Base-by-base conservation (phyloP, 2,113 vertebrate genomes). In the Bubo scandiacus region DNA sequence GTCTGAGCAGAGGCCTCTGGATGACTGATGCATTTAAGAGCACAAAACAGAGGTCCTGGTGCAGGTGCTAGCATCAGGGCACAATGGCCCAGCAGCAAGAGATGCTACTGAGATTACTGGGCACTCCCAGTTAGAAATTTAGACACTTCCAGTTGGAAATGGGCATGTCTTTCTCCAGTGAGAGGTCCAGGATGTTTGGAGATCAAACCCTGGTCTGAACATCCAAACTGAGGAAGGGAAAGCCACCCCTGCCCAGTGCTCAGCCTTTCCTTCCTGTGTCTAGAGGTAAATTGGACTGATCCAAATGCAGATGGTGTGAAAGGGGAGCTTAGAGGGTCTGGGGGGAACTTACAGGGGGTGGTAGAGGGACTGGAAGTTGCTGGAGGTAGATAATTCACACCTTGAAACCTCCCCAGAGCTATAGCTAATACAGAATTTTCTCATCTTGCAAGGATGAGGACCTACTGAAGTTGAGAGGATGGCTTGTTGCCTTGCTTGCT, bases 21-120 rank as follows among this genome's bases (percentile, higher is more conserved):
- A n/a, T 1, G 2, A 10, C 3, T 1, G 4, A 16, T 1, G 6
- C 26, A 5, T 75, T 49, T 36, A 55, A 3, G 15, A 47, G 68
- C 67, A 18, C 30, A 62, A 42, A 62, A 17, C 0, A 2, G n/a
- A 43, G 34, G 14, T 30, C 36, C 32, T 36, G 38, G 27, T 16
- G 51, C 34, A 10, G 34, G 40, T 16, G 43, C 38, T 15, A 29
- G 40, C 29, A 29, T n/a, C 23, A 22, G 49, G 55, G 32, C 38
- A 30, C 0, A 3, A 30, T 15, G 34, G 34, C 13, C 26, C 16
- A 2, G 17, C 9, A 42, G 54, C 54, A 47, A n/a, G 29, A 86
- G 61, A 13, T 62, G 30, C 25, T 74, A 8, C 20, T 18, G 67
- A 54, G 25, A 12, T 30, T 27, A 27, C 19, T 36, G 27, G 27